phyloP scores from a whole-genome alignment of 2,113 vertebrate species.

The Microcebus ravelobensis region DNA sequence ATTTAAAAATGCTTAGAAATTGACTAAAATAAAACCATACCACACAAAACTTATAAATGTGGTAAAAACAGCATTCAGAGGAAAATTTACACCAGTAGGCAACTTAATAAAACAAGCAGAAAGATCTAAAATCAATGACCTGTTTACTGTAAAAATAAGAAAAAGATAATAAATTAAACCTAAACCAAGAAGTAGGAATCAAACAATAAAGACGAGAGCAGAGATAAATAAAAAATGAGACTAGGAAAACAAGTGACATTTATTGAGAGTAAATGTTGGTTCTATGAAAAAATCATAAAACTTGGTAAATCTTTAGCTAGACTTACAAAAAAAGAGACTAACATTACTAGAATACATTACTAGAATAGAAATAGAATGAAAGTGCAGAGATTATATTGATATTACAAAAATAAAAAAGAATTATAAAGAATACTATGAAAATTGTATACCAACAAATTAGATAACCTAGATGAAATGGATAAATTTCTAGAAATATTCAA shows the following conservation, averaged over 20 bases:
- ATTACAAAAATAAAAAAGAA: background rate
- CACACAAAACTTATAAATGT: background rate
- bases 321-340: background rate
- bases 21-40: background rate
- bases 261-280: background rate
- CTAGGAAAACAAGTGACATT: background rate
- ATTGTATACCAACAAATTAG: background rate
- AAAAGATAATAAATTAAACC: background rate
- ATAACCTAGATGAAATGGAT: background rate
- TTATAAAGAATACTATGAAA: background rate
- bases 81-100: background rate
- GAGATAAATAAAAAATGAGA: background rate
- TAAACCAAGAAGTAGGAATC: background rate
- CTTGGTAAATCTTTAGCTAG: background rate
- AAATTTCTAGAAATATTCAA: background rate
- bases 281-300: background rate
- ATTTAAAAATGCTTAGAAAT: background rate
- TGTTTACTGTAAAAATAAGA: background rate
- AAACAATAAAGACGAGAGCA: background rate
- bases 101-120: background rate
- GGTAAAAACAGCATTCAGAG: background rate
- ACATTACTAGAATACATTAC: background rate
- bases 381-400: background rate
- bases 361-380: background rate
- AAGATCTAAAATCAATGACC: background rate